Evolutionary conservation across 2,113 vertebrate genomes (phyloP).

Genomic region (Camelus bactrianus): DNA sequence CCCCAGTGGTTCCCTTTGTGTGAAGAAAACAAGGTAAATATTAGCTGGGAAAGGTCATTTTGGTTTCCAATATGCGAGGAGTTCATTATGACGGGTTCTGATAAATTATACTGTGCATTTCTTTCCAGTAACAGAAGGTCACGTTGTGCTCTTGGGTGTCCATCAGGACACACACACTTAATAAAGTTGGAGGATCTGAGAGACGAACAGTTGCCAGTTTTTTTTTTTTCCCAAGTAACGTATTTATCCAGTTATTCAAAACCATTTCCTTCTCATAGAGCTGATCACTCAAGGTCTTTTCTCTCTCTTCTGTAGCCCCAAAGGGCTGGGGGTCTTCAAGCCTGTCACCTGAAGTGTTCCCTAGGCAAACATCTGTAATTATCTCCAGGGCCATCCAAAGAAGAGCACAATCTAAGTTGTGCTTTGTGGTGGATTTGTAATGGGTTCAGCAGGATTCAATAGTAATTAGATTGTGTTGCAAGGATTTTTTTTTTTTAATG

Average conservation of each 20-base stretch:
- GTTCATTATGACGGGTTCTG: constrained; percentile 73
- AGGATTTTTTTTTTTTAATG: background rate
- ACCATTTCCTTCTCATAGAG: background rate
- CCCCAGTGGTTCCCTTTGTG: constrained; percentile 66
- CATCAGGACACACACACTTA: constrained; percentile 78
- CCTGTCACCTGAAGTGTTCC: background rate
- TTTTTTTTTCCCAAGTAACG: background rate
- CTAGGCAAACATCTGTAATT: background rate
- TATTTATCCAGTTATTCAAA: constrained; percentile 33
- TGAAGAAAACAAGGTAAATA: constrained; percentile 74
- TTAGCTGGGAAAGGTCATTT: constrained; percentile 76
- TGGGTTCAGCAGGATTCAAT: background rate
- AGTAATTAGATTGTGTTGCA: background rate
- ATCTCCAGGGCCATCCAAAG: background rate
- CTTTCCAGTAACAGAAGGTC: constrained; percentile 87
- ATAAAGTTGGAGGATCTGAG: constrained; percentile 68
- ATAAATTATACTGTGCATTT: constrained; percentile 64
- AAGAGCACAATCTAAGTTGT: background rate
- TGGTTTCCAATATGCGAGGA: constrained; percentile 40
- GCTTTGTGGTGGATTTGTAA: background rate
- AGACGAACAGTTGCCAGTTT: constrained; percentile 35
- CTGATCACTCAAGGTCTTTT: background rate
- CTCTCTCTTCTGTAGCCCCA: background rate
- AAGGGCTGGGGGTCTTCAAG: background rate
- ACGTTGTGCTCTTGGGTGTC: constrained; percentile 88